Evolutionary conservation across 2,113 vertebrate genomes (phyloP).

Genomic region (Megalops atlanticus): DNA sequence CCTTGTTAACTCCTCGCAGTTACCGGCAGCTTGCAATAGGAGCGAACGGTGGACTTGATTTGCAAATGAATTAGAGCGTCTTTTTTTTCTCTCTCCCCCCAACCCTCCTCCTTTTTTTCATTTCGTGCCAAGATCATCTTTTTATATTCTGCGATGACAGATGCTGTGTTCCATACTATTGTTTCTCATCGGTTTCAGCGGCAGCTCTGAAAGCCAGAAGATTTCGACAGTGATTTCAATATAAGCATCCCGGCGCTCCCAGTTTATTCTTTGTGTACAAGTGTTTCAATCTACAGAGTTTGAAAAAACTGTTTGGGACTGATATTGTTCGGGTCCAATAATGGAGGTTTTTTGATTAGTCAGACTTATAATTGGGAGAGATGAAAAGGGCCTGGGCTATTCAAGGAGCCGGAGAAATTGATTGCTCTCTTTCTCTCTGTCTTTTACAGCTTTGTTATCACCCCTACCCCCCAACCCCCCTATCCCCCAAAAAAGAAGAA

Average conservation of each 20-base stretch:
- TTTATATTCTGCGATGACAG: constrained; percentile 99
- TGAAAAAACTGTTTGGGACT: constrained; percentile 68
- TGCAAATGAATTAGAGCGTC: constrained; percentile 98
- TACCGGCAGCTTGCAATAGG: constrained; percentile 94
- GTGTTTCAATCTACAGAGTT: constrained; percentile 82
- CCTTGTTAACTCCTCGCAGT: constrained; percentile 99
- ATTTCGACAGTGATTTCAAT: constrained; percentile 82
- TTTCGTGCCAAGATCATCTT: constrained; percentile 97
- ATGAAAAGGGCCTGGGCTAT: constrained; percentile 73
- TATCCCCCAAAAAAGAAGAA: constrained; percentile 56
- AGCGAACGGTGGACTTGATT: constrained; percentile 94
- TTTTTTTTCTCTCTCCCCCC: constrained; percentile 38
- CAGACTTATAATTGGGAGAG: constrained; percentile 72
- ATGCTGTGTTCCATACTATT: constrained; percentile 90
- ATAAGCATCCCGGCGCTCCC: constrained; percentile 77
- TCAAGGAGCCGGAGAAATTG: constrained; percentile 75
- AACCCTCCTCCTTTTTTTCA: constrained; percentile 66
- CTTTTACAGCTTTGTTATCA: constrained; percentile 47
- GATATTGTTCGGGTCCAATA: constrained; percentile 76
- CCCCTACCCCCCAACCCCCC: no score
- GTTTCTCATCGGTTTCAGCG: constrained; percentile 82
- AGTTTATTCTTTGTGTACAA: constrained; percentile 86
- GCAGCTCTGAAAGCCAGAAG: constrained; percentile 85
- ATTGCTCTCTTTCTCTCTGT: constrained; percentile 57
- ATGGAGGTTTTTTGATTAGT: constrained; percentile 81